Evolutionary conservation across 2,113 vertebrate species (phyloP).

Genomic region (Delphinapterus leucas): DNA sequence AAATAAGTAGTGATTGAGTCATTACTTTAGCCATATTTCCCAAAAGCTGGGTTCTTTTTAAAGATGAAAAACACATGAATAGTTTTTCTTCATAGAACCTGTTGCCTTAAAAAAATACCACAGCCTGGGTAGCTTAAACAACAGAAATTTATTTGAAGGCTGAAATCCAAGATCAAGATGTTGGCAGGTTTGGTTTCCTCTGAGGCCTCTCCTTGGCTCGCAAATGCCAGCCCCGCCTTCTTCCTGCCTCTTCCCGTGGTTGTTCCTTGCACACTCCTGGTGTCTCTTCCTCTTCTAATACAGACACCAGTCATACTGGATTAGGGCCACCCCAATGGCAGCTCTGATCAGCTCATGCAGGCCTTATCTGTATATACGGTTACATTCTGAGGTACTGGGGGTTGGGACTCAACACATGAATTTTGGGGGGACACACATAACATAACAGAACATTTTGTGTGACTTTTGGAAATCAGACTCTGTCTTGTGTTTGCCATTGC

Average conservation of each 20-base stretch:
- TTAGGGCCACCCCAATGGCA: background rate
- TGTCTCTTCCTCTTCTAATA: background rate
- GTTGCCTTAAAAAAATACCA: background rate
- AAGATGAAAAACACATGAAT: constrained; percentile 57
- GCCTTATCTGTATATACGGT: background rate
- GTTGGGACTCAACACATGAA: background rate
- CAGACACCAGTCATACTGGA: background rate
- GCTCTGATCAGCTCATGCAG: background rate
- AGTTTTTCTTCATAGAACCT: constrained; percentile 9
- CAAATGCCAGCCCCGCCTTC: background rate
- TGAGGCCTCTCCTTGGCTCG: background rate
- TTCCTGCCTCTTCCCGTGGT: background rate
- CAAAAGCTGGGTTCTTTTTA: constrained; percentile 49
- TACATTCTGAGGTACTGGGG: background rate
- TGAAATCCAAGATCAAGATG: background rate
- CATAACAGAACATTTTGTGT: background rate
- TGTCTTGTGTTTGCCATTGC: background rate
- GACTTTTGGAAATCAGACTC: constrained; percentile 27
- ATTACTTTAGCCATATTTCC: constrained; percentile 4
- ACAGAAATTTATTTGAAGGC: background rate
- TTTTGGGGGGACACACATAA: background rate
- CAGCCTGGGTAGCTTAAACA: background rate
- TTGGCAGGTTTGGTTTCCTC: background rate
- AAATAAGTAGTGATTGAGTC: constrained; percentile 31
- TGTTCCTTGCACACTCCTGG: background rate